Evolutionary conservation across 2,797 vertebrate genomes (phyloP), one percentile per base, ranked within the genome.

Genomic region (Poeciliopsis paucimaculata): DNA sequence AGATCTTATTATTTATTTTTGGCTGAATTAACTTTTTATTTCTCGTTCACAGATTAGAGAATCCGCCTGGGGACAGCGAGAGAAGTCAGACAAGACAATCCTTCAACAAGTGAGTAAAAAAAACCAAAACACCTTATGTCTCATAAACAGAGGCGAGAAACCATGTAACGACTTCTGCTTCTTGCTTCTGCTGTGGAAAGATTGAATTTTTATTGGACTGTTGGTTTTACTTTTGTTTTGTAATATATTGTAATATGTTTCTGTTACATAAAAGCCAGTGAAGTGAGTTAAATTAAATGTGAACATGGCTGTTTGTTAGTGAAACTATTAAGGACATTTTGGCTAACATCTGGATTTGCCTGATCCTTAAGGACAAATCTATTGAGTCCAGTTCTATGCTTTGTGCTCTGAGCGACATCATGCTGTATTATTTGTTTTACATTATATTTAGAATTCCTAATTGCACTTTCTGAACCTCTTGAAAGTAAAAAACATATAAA

Each of bases 91-190:
- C 55, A 1, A 94, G 95, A 72, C 94, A 95, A 77, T 87, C 91
- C 72, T 96, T 96, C 86, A 94, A 96, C 92, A 95, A 85, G 96
- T 96, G 85, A 90, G 94, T 60, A 78, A 36, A 82, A 76, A 82
- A 64, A 82, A 82, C 73, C 82, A 26, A 10, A 26, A 0, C 13
- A 16, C 5, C 23, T 70, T 43, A 12, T 13, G 10, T n/a, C 66
- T 16, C 2, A 1, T 62, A 20, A 62, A 72, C 73, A 45, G 53
- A 46, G 26, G 46, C 57, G 20, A 75, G 39, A 23, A 60, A 75
- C 10, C 20, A 10, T 11, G 11, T 13, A 75, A 77, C 15, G 36
- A 51, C 9, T 77, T 76, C 23, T 26, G 5, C 55, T 81, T 75
- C 47, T 62, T 73, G 64, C 34, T 60, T 75, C 45, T 72, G 23